phyloP scores from a whole-genome alignment of 2,888 invertebrate species.

The Pseudoips prasinana region DNA sequence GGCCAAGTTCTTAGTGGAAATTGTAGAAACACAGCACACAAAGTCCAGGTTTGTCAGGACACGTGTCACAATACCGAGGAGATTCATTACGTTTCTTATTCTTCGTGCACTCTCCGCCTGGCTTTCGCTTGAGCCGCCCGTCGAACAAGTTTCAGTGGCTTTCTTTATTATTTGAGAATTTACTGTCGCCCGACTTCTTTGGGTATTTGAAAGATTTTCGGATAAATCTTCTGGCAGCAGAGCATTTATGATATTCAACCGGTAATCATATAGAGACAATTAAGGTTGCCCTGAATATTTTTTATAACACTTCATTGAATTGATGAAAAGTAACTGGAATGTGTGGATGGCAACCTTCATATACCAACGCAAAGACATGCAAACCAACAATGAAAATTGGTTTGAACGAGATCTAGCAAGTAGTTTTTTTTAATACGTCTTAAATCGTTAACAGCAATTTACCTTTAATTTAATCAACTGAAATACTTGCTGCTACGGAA shows the following conservation, averaged over 20 bases:
- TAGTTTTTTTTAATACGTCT: too few relatives aligned
- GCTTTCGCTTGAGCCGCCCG: slow-evolving; percentile 10
- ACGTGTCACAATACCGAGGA: slow-evolving; percentile 12
- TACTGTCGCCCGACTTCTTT: neutral
- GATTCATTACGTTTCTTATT: slow-evolving; percentile 14
- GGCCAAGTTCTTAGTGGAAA: slow-evolving; percentile 6
- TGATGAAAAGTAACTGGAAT: slow-evolving; percentile 13
- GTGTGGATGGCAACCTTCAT: slow-evolving; percentile 20
- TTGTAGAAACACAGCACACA: slow-evolving; percentile 13
- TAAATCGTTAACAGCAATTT: too few relatives aligned
- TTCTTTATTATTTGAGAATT: slow-evolving; percentile 3
- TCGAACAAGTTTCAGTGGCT: slow-evolving; percentile 8
- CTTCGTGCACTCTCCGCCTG: slow-evolving; percentile 12
- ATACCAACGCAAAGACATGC: slow-evolving; percentile 22
- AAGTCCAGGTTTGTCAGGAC: slow-evolving; percentile 15
- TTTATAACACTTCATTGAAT: slow-evolving; percentile 15
- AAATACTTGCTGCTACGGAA: too few relatives aligned
- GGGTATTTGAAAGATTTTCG: slow-evolving; percentile 2
- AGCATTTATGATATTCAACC: slow-evolving; percentile 6
- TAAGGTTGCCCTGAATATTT: slow-evolving; percentile 18
- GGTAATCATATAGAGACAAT: slow-evolving; percentile 6
- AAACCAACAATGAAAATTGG: too few relatives aligned
- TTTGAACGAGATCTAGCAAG: too few relatives aligned
- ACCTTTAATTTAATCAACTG: too few relatives aligned
- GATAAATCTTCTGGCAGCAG: slow-evolving; percentile 4